Evolutionary conservation across 2,797 vertebrate species (phyloP), one percentile per base, ranked within the genome.

Genomic region (Trematomus bernacchii): DNA sequence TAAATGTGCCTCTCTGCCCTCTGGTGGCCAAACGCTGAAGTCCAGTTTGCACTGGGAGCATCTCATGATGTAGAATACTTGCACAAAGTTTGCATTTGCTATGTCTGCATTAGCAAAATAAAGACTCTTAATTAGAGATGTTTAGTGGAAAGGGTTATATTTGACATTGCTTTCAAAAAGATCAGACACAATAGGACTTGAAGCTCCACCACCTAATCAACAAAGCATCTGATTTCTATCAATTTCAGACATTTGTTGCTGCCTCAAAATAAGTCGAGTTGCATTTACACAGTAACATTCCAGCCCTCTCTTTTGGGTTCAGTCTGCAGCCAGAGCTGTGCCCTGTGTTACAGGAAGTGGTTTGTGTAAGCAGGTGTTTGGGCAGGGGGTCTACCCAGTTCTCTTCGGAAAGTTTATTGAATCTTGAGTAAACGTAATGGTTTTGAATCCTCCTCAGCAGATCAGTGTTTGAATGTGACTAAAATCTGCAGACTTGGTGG

Each of bases 11-110:
- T 47, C 75, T 73, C 79, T 40, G 27, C 27, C 27, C 27, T 27
- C 66, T 60, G 51, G 75, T 83, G 72, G 85, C 53, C 9, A 7
- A 71, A 64, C 47, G 23, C 50, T 65, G 15, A 57, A 59, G 21
- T 19, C 48, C 40, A 15, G 37, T 42, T 46, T 47, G 40, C 4
- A 10, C 16, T 11, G 23, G n/a, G 33, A 54, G 4, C 19, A 8
- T 43, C 27, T 13, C 18, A 30, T 46, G 33, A 57, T 70, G 47
- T 43, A 10, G 19, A 47, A 6, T 15, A 6, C 18, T 10, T 27
- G 15, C n/a, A 13, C 16, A n/a, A 52, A 55, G 18, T 44, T 63
- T 1, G 16, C 2, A 3, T 46, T 15, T 62, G 6, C 4, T 23
- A 13, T 23, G n/a, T 55, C 9, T 14, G 10, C 3, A 16, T 58